Evolutionary conservation across 2,797 vertebrate genomes (phyloP).

Genomic region (Mustela erminea): DNA sequence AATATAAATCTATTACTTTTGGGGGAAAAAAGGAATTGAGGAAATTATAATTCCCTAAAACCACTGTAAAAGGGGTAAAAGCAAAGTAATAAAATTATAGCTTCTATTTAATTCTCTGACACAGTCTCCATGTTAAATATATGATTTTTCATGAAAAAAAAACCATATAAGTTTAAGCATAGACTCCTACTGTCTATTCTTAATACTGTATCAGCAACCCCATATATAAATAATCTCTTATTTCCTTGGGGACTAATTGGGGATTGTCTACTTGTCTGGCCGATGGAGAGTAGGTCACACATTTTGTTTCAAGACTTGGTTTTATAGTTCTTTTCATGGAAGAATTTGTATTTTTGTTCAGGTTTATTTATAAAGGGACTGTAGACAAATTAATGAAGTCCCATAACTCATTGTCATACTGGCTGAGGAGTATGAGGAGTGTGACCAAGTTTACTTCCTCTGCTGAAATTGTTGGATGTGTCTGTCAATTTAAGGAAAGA

Average conservation of each 20-base stretch:
- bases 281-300: background rate
- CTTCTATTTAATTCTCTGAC: constrained; percentile 18
- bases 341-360: background rate
- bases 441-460: background rate
- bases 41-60: constrained; percentile 72
- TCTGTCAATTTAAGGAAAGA: background rate
- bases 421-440: background rate
- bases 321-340: constrained; percentile 22
- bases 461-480: background rate
- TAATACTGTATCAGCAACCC: background rate
- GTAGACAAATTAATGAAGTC: background rate
- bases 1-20: constrained; percentile 68
- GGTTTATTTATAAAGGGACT: background rate
- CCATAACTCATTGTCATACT: background rate
- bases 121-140: background rate
- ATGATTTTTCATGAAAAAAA: constrained; percentile 12
- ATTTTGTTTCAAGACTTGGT: constrained; percentile 17
- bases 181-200: constrained; percentile 15
- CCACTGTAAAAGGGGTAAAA: constrained; percentile 4
- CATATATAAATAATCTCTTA: accelerated
- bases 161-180: background rate
- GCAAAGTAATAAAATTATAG: constrained; percentile 57
- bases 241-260: constrained; percentile 64
- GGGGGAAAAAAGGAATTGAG: background rate
- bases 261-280: constrained; percentile 11